Evolutionary conservation across 2,113 vertebrate species (phyloP).

Genomic region (Hydrolagus affinis): DNA sequence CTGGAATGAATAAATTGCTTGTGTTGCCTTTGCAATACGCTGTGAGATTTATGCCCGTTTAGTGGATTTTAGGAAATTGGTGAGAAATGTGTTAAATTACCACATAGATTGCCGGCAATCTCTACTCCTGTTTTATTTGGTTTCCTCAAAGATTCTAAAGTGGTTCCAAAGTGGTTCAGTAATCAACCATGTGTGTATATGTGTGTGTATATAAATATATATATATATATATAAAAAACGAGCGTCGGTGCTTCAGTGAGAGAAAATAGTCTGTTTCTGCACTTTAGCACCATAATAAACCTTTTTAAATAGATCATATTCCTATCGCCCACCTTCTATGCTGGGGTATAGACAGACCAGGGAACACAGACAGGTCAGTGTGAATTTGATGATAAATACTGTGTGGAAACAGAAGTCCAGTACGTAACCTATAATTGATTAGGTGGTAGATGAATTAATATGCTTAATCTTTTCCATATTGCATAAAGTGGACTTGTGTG

Average conservation of each 20-base stretch:
- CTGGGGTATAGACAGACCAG: background rate
- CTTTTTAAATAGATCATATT: conserved; percentile 30
- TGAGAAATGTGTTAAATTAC: conserved; percentile 32
- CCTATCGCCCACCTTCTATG: conserved; percentile 15
- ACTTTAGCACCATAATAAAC: background rate
- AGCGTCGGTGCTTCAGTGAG: background rate
- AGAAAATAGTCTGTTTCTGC: conserved; percentile 22
- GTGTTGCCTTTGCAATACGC: conserved; percentile 21
- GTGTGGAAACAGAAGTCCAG: conserved; percentile 31
- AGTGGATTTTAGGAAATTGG: conserved; percentile 28
- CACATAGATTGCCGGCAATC: conserved; percentile 18
- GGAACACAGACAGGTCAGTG: conserved; percentile 18
- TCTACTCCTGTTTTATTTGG: conserved; percentile 25
- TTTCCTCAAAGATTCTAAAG: conserved; percentile 27
- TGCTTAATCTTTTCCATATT: conserved; percentile 32
- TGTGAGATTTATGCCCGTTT: conserved; percentile 26
- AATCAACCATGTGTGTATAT: conserved; percentile 21
- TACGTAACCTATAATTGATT: conserved; percentile 32
- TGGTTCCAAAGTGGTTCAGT: conserved; percentile 32
- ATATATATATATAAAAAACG: background rate
- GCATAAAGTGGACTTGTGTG: conserved; percentile 31
- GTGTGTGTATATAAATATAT: no score
- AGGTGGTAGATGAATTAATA: conserved; percentile 33
- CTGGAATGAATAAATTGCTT: conserved; percentile 59
- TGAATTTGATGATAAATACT: conserved; percentile 32